Base-by-base conservation (phyloP, 2,113 vertebrate genomes). In the Leptobrachium ailaonicum region DNA sequence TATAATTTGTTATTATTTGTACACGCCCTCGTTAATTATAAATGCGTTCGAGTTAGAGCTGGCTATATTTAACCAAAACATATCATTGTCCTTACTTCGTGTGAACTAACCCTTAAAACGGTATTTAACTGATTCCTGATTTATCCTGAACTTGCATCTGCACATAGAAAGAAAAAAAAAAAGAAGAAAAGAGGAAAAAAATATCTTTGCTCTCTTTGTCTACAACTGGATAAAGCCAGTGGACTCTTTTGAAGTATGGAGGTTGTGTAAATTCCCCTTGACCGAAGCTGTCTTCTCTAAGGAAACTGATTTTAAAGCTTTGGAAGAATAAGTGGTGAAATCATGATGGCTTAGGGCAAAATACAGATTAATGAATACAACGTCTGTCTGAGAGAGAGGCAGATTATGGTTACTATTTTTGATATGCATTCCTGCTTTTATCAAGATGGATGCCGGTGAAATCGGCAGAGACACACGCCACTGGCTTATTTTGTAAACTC, bases 241-340 rank as follows among this genome's bases (percentile, higher is more conserved):
- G 63, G 14, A 67, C 41, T 41, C 73, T 71, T 80, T 80, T 80
- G 78, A 80, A 73, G 78, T 80, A 80, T 44, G 63, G 66, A 73
- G 77, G 71, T 80, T 80, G 71, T 80, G 78, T 80, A 80, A 80
- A 80, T 80, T 80, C 77, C 71, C 78, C 78, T 73, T 80, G 71
- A 73, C 71, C 71, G 41, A 68, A 63, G 78, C 71, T 79, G 78
- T 80, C 78, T 80, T 80, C 71, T 80, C 78, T 80, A 80, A 80
- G 71, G 78, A 80, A 80, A 80, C 78, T 80, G 78, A 80, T 80
- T 80, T 71, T 73, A 45, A 80, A 80, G 71, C 78, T 54, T 45
- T 80, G 78, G 70, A 73, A 54, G 70, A 72, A 73, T 79, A 79
- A 79, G 70, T 79, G 77, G 77, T 79, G 78, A 83, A 87, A 74